These are phyloP conservation scores for Columba guinea DNA, from an alignment of 2,797 vertebrate genomes.

Conservation along the genomic window DNA sequence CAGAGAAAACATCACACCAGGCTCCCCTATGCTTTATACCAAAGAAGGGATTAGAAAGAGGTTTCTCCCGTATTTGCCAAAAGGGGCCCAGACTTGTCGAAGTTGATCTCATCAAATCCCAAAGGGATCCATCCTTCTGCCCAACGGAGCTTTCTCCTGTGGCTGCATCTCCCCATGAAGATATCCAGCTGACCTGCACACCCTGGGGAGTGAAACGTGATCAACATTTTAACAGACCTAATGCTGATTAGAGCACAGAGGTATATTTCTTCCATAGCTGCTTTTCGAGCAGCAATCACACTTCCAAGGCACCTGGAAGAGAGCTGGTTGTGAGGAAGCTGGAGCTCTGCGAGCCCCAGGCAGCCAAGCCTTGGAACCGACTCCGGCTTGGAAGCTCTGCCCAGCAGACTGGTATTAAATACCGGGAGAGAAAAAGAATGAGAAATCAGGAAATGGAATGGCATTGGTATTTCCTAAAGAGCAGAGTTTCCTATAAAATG, in stretches of 20 bases:
- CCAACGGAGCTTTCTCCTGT: background rate
- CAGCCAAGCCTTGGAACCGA: slow-evolving; percentile 12
- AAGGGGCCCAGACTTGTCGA: background rate
- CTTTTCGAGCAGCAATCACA: background rate
- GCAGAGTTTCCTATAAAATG: slow-evolving; percentile 4
- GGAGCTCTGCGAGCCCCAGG: background rate
- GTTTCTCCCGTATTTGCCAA: background rate
- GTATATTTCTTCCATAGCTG: background rate
- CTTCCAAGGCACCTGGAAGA: background rate
- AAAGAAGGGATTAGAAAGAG: background rate
- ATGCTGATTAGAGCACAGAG: background rate
- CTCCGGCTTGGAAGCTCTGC: background rate
- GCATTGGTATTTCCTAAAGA: slow-evolving; percentile 34
- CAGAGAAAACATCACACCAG: background rate
- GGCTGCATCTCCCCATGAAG: background rate
- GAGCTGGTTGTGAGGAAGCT: background rate
- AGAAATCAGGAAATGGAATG: slow-evolving; percentile 24
- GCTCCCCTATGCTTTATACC: background rate
- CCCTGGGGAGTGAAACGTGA: background rate
- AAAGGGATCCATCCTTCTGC: background rate
- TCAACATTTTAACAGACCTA: background rate
- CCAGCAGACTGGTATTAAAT: slow-evolving; percentile 2
- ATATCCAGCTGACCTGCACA: background rate
- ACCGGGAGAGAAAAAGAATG: slow-evolving; percentile 17
- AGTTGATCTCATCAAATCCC: background rate